phyloP scores from a whole-genome alignment of 2,888 invertebrate species.

The Calameuta pallipes region DNA sequence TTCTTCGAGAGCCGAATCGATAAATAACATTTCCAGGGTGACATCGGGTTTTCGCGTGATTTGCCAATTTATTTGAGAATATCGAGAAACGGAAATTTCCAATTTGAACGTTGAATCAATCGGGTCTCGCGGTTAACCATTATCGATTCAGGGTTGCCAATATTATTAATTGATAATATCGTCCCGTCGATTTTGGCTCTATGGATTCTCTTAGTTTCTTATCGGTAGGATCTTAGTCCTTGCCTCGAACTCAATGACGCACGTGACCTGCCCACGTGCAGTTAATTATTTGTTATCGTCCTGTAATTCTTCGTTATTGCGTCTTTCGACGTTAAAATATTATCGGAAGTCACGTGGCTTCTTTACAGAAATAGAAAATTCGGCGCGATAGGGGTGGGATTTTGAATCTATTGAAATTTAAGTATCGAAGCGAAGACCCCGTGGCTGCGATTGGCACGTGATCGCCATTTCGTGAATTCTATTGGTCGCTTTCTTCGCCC shows the following conservation, averaged over 20 bases:
- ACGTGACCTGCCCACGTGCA: no score
- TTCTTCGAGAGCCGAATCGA: neutral
- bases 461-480: neutral
- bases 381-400: neutral
- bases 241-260: neutral
- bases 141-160: neutral
- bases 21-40: neutral
- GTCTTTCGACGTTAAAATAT: no score
- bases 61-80: neutral
- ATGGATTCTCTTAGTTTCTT: neutral
- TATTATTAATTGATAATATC: neutral
- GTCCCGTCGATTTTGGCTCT: neutral
- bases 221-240: neutral
- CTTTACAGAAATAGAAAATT: neutral
- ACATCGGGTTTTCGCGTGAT: neutral
- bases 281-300: no score
- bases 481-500: neutral
- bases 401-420: neutral
- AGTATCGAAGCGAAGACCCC: neutral
- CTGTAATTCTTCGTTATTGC: no score
- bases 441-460: neutral
- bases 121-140: neutral
- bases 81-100: neutral
- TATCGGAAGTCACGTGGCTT: neutral
- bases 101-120: neutral